phyloP scores from a whole-genome alignment of 2,888 invertebrate genomes.

The Zonitis immaculata region DNA sequence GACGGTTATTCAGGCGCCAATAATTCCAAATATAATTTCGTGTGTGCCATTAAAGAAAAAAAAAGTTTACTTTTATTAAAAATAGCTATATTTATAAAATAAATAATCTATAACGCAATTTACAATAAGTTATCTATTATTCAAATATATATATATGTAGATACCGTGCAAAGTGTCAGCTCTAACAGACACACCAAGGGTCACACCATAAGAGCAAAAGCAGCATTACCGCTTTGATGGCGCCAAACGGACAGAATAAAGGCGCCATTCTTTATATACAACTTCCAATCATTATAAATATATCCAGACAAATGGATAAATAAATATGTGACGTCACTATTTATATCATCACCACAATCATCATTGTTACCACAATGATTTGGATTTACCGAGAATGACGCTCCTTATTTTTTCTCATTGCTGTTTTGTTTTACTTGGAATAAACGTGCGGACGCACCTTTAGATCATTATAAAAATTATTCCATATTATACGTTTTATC shows the following conservation, averaged over 20 bases:
- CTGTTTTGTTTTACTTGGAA: not conserved
- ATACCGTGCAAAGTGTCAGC: not conserved
- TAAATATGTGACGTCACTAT: not conserved
- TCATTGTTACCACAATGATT: not conserved
- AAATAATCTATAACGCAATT: too few relatives aligned
- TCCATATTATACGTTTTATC: too few relatives aligned
- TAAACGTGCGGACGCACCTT: not conserved
- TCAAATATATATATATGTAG: too few relatives aligned
- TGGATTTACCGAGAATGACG: not conserved
- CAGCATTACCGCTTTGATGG: not conserved
- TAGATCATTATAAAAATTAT: too few relatives aligned
- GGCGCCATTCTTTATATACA: not conserved
- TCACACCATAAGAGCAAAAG: not conserved
- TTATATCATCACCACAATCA: not conserved
- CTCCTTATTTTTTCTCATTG: not conserved
- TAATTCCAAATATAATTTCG: not conserved
- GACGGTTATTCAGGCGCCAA: not conserved
- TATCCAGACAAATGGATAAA: not conserved
- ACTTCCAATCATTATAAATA: not conserved
- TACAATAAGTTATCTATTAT: not conserved
- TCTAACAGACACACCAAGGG: not conserved
- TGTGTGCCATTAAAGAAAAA: not conserved
- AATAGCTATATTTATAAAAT: too few relatives aligned
- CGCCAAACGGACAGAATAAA: conserved; percentile 1
- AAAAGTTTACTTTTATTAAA: too few relatives aligned